Evolutionary conservation across 2,797 vertebrate genomes (phyloP), one percentile per base, ranked within the genome.

Genomic region (Anableps anableps): DNA sequence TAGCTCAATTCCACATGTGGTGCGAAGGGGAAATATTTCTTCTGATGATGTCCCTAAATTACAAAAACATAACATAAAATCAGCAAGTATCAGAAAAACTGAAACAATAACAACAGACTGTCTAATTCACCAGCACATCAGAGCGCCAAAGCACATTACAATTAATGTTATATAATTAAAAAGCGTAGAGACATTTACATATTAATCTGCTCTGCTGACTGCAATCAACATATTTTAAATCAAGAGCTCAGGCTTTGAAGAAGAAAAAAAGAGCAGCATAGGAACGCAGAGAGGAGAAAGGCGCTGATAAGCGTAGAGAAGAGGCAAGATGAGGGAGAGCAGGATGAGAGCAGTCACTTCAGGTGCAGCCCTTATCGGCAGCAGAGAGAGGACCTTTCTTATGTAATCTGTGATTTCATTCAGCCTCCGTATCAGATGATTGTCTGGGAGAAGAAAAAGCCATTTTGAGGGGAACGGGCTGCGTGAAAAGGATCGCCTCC

Each of bases 391-490:
- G 95, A 95, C 95, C 95, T 95, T 96, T 96, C 95, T 95, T 95
- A 95, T 95, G 95, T 96, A 96, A 96, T 96, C 96, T 96, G 94
- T 94, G 95, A 96, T 95, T 96, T 96, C 94, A 96, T 96, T 95
- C 94, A 94, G 91, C 92, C 85, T 87, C 89, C 87, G 89, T 88
- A 93, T 94, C 89, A 95, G 93, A 95, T 96, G 97, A 98, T 96
- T 97, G 95, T 96, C 96, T 96, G 94, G 88, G 92, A 94, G 95
- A 95, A 96, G 95, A 96, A 97, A 97, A 96, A 96, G 92, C 92
- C 94, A 97, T 87, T 97, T 97, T 95, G 94, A 94, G 93, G 91
- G 93, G 90, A 94, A 94, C 92, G 94, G 92, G 94, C 94, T 86
- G 89, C 91, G 94, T 94, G 94, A 96, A 94, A 93, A 94, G 95